phyloP scores from a whole-genome alignment of 2,797 vertebrate genomes.

The Rhabdomys pumilio region DNA sequence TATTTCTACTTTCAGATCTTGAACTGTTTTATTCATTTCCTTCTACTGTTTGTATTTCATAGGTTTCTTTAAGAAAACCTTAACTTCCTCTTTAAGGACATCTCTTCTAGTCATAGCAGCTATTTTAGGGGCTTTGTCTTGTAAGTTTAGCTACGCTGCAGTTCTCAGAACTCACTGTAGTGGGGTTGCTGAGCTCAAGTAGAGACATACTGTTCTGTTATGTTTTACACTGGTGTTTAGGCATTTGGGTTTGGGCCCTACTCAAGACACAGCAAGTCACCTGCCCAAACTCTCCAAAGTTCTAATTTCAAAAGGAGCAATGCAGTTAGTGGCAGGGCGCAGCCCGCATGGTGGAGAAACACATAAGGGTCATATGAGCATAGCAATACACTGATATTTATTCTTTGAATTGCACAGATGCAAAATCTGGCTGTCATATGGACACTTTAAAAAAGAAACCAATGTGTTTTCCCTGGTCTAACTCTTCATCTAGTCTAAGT shows the following conservation, averaged over 20 bases:
- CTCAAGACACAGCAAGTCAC: background rate
- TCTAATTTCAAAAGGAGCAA: constrained; percentile 47
- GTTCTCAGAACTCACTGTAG: background rate
- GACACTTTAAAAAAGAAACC: background rate
- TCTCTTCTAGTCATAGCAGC: background rate
- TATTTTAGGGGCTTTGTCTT: background rate
- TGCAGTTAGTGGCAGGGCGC: background rate
- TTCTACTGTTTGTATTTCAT: background rate
- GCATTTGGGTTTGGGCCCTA: background rate
- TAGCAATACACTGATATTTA: constrained; percentile 42
- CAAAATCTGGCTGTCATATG: background rate
- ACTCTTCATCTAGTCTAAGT: background rate
- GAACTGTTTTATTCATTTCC: background rate
- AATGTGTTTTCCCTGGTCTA: background rate
- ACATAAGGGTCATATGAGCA: background rate
- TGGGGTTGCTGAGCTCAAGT: too few relatives aligned
- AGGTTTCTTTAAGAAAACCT: background rate
- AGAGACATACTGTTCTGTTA: too few relatives aligned
- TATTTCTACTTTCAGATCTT: background rate
- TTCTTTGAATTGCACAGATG: constrained; percentile 22
- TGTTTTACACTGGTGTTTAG: background rate
- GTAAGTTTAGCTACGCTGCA: background rate
- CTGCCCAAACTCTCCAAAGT: constrained; percentile 36
- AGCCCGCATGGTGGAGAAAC: background rate
- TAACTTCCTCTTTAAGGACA: background rate